These are phyloP conservation scores for Tetramorium alpestre DNA, from an alignment of 1,140 invertebrate species.

Conservation along the genomic window DNA sequence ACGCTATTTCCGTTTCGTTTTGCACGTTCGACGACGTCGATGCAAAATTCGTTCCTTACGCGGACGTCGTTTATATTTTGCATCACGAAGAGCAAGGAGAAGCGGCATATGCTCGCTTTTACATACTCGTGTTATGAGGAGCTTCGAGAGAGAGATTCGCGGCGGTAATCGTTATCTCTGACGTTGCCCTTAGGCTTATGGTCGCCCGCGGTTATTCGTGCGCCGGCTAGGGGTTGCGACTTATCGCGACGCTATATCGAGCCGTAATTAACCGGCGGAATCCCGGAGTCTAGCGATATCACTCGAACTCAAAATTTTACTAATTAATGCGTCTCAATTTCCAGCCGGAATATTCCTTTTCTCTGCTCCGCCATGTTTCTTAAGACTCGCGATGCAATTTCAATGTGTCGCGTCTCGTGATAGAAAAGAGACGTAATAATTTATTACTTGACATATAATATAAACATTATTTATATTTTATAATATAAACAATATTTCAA, in stretches of 20 bases:
- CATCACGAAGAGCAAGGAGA: neutral
- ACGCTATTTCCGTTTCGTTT: neutral
- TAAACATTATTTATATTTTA: neutral
- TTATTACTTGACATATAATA: neutral
- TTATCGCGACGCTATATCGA: constrained; percentile 75
- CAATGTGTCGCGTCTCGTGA: neutral
- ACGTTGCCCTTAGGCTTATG: constrained; percentile 38
- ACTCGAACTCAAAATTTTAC: constrained; percentile 75
- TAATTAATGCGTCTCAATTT: constrained; percentile 71
- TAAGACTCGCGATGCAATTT: constrained; percentile 38
- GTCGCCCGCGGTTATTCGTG: constrained; percentile 57
- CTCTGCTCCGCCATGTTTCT: neutral
- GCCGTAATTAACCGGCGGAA: constrained; percentile 74
- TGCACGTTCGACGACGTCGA: neutral
- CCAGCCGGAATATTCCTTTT: constrained; percentile 29
- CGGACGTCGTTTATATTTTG: neutral
- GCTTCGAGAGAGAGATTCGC: constrained; percentile 43
- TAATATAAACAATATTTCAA: neutral
- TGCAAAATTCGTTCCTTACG: neutral
- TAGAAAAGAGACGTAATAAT: neutral
- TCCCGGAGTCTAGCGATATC: constrained; percentile 66
- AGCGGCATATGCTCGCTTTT: neutral
- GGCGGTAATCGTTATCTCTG: constrained; percentile 62
- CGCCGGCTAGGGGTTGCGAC: constrained; percentile 62
- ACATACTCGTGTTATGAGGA: neutral